phyloP scores from a whole-genome alignment of 2,797 vertebrate species.

The Mormyrops attenuatus region DNA sequence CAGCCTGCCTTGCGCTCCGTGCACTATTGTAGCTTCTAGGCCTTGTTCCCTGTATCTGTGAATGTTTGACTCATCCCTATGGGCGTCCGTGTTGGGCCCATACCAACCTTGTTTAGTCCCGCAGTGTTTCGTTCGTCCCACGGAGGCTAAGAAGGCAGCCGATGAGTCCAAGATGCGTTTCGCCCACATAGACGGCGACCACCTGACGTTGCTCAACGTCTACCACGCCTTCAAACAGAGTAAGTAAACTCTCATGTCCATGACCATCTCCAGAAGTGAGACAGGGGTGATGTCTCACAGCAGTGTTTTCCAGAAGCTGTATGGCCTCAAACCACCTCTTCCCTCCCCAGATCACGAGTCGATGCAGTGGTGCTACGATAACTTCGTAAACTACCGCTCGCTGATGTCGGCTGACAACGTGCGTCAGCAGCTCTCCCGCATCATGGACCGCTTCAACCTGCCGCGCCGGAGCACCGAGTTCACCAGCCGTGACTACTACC shows the following conservation, averaged over 20 bases:
- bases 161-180: slow-evolving; percentile 99
- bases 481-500: slow-evolving; percentile 81
- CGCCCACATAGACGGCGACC: slow-evolving; percentile 99
- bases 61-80: slow-evolving; percentile 86
- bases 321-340: slow-evolving; percentile 66
- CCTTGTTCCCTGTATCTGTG: slow-evolving; percentile 89
- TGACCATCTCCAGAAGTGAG: background rate
- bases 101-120: slow-evolving; percentile 99
- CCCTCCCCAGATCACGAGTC: slow-evolving; percentile 87
- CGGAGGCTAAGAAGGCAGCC: slow-evolving; percentile 96
- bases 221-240: slow-evolving; percentile 99
- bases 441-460: slow-evolving; percentile 98
- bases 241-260: slow-evolving; percentile 67
- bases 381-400: slow-evolving; percentile 99
- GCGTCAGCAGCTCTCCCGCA: slow-evolving; percentile 92
- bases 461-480: slow-evolving; percentile 93
- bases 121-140: slow-evolving; percentile 99
- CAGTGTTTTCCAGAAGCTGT: slow-evolving; percentile 79
- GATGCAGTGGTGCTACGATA: slow-evolving; percentile 99
- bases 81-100: slow-evolving; percentile 99
- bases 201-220: slow-evolving; percentile 98
- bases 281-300: slow-evolving; percentile 80
- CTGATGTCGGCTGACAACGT: slow-evolving; percentile 99
- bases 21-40: slow-evolving; percentile 91
- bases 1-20: slow-evolving; percentile 81